Evolutionary conservation across 1,140 invertebrate genomes (phyloP), one percentile per base, ranked within the genome.

Genomic region (Conopomorpha cramerella): DNA sequence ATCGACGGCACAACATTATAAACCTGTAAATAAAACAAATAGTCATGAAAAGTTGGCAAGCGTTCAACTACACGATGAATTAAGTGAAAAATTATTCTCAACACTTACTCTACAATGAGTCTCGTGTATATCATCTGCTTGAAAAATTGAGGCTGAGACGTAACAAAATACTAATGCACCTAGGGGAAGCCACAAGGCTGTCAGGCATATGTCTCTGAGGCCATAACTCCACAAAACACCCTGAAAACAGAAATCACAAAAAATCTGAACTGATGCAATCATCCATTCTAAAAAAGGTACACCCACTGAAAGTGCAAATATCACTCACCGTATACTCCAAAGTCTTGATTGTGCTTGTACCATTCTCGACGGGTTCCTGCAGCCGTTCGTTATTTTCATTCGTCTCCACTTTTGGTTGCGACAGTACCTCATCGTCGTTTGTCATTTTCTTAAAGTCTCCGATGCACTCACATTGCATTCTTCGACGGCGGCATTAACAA

Each of bases 1-100:
- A 95, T 93, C 51, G 91, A 93, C 52, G 92, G 92, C 58, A 94
- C 86, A 73, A 93, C 85, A 78, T 95, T 94, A 65, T 92, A 93
- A 41, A 94, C 91, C 91, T 95, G 59, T 13, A 78, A 77, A 26
- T 29, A 29, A 7, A 2, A 38, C 44, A 38, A 36, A 33, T 11
- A 13, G 28, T 29, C 11, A 29, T 11, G 28, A 10, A 11, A 29
- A 29, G 11, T 13, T 29, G 28, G 13, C 10, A 10, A n/a, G n/a
- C n/a, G n/a, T n/a, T n/a, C n/a, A n/a, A n/a, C n/a, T n/a, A n/a
- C n/a, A n/a, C n/a, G n/a, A n/a, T n/a, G n/a, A n/a, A n/a, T n/a
- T n/a, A n/a, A n/a, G n/a, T n/a, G n/a, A n/a, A n/a, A n/a, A n/a
- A n/a, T n/a, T n/a, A n/a, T 23, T 23, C 19, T n/a, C n/a, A n/a